Evolutionary conservation across 2,113 vertebrate genomes (phyloP).

Genomic region (Colaptes auratus): DNA sequence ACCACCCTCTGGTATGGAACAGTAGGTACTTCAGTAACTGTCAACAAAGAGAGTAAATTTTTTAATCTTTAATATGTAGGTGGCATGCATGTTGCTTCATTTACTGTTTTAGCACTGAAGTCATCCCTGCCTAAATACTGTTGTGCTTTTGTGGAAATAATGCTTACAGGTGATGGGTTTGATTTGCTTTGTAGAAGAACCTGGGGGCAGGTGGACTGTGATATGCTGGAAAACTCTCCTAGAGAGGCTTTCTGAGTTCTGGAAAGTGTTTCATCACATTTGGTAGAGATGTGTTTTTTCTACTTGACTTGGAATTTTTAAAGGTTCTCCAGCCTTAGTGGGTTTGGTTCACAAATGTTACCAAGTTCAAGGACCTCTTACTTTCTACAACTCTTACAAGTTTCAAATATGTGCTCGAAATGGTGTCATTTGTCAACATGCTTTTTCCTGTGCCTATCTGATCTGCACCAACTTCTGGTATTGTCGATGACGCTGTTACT

Average conservation of each 20-base stretch:
- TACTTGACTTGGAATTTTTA: neutral
- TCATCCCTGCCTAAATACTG: neutral
- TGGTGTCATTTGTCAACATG: neutral
- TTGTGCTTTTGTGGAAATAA: neutral
- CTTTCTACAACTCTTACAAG: no score
- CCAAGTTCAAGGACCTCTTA: slow-evolving; percentile 1
- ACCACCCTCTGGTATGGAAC: neutral
- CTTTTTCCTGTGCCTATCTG: neutral
- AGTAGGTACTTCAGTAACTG: neutral
- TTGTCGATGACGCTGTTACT: neutral
- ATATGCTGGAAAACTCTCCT: neutral
- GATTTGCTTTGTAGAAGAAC: slow-evolving; percentile 23
- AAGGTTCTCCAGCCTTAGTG: neutral
- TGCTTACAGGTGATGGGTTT: neutral
- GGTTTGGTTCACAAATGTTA: neutral
- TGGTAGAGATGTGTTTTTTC: neutral
- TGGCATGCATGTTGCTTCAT: neutral
- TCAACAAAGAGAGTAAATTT: neutral
- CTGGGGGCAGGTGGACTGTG: neutral
- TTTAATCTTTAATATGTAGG: neutral
- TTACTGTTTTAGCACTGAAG: neutral
- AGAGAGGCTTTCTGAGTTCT: neutral
- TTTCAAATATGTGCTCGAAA: neutral
- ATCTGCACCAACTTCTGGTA: neutral
- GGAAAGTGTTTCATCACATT: neutral